Base-by-base conservation (phyloP, 2,888 invertebrate species). In the Pristionchus maxplancki region DNA sequence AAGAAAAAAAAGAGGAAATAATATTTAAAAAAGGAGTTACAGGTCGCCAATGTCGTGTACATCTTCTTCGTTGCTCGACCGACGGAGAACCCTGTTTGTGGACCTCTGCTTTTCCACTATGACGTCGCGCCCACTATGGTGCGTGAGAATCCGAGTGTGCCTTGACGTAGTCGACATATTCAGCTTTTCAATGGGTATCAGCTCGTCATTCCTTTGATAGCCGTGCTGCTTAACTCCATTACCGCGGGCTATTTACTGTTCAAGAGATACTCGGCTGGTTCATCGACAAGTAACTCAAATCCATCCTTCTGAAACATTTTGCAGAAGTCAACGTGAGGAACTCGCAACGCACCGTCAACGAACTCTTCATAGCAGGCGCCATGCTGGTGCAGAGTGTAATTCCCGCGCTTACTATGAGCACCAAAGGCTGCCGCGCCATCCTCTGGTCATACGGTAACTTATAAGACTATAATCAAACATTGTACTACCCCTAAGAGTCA, bases 371-470 rank as follows among this genome's bases (percentile, higher is more conserved):
- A 13, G 78, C 78, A 1, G 78, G 78, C 40, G 78, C 78, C 9
- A n/a, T 78, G 37, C 40, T 78, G 17, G 24, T 78, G 5, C 78
- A 78, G 11, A 78, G 78, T 20, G 37, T 78, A 2, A 40, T 78
- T 44, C 78, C 78, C n/a, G 78, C 82, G 1, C 24, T 83, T 5
- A 83, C 82, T 24, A 83, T 83, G 82, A 83, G 82, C 34, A 31
- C 53, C 24, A 83, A 83, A 31, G 82, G 82, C 15, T 83, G 53
- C 34, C 37, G 82, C 20, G 53, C 82, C 15, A 83, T 83, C 1
- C 50, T 28, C 6, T 53, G 53, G 31, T 34, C 31, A 4, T 83
- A 83, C 37, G 82, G 82, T 83, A 58, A n/a, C 58, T n/a, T n/a
- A n/a, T n/a, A n/a, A n/a, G n/a, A n/a, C n/a, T n/a, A n/a, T n/a